phyloP scores from a whole-genome alignment of 2,888 invertebrate species.

The Flabesymbios commensalis region DNA sequence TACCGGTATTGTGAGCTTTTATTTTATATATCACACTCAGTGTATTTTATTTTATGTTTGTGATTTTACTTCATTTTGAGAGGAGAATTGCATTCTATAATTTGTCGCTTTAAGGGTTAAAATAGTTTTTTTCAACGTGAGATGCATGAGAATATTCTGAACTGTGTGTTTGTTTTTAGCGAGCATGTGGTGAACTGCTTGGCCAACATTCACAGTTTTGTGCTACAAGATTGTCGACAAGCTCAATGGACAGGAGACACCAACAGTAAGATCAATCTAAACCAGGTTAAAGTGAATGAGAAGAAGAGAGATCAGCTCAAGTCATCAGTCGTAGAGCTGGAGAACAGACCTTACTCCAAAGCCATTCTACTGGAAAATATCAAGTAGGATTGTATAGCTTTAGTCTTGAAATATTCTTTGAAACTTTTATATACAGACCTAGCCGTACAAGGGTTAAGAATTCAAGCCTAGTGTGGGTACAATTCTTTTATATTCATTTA shows the following conservation, averaged over 20 bases:
- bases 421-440: background rate
- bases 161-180: slow-evolving; percentile 31
- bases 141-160: background rate
- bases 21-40: no score
- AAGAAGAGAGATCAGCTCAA: slow-evolving; percentile 57
- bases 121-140: no score
- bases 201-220: slow-evolving; percentile 60
- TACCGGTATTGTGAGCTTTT: no score
- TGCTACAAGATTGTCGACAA: slow-evolving; percentile 58
- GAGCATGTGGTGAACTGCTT: slow-evolving; percentile 53
- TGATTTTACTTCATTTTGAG: no score
- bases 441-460: no score
- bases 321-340: slow-evolving; percentile 42
- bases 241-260: slow-evolving; percentile 58
- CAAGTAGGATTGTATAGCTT: slow-evolving; percentile 44
- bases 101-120: no score
- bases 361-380: slow-evolving; percentile 56
- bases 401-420: background rate
- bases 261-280: slow-evolving; percentile 47
- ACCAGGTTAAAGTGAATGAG: slow-evolving; percentile 47
- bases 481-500: no score
- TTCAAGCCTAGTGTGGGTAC: no score
- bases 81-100: no score
- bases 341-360: slow-evolving; percentile 60
- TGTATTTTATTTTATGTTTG: no score